Conservation (phyloP, 2,797 vertebrate genomes). For the Rhyacichthys aspro region DNA sequence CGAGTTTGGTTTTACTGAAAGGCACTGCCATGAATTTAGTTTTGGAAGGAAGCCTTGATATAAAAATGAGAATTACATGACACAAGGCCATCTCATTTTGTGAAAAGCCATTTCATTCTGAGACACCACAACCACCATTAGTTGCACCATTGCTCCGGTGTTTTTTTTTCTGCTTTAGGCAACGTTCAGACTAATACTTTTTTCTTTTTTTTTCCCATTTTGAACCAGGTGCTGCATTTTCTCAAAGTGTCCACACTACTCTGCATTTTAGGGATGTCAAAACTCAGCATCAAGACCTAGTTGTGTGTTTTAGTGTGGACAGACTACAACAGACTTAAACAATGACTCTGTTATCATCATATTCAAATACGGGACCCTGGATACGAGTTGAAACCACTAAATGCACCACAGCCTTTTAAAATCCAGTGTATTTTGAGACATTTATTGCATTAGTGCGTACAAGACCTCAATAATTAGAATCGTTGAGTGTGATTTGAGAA, state of each 20-base stretch:
- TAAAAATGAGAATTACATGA: conserved; percentile 4
- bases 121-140: background rate
- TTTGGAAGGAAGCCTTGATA: conserved; percentile 7
- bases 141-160: background rate
- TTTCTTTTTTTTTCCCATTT: background rate
- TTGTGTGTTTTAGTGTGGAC: no score
- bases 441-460: no score
- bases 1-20: background rate
- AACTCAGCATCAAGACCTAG: no score
- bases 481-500: no score
- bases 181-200: background rate
- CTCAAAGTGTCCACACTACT: background rate
- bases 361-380: no score
- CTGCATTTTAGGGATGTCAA: background rate
- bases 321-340: no score
- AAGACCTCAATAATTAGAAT: no score
- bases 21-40: background rate
- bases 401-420: no score
- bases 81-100: conserved; percentile 1
- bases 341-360: no score
- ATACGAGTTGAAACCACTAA: no score
- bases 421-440: no score
- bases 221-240: background rate
- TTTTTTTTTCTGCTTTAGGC: background rate
- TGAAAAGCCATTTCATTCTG: background rate